Percentiles rank a stretch among this genome's conserved stretches.
phyloP scores from a whole-genome alignment of 1,140 invertebrate species.

The Drosophila sproati region DNA sequence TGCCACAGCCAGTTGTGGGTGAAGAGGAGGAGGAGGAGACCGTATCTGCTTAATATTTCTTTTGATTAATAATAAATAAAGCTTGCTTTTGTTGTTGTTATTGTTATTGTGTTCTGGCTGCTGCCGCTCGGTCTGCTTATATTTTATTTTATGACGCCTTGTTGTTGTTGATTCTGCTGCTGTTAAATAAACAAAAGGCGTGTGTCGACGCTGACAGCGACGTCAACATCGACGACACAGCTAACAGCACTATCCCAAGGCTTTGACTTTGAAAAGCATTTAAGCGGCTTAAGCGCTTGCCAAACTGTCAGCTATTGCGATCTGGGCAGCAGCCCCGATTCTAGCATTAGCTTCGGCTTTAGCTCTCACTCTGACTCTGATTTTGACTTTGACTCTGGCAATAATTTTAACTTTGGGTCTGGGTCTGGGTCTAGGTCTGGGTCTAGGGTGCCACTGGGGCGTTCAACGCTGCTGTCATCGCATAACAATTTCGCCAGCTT shows the following conservation, averaged over 20 bases:
- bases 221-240: conserved; percentile 9
- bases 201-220: conserved; percentile 51
- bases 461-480: conserved; percentile 72
- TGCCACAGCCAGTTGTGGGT: conserved; percentile 16
- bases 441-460: conserved; percentile 38
- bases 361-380: neutral
- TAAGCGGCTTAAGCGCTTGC: conserved; percentile 70
- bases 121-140: conserved; percentile 72
- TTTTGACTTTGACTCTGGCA: neutral
- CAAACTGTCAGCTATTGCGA: conserved; percentile 11
- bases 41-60: conserved; percentile 60
- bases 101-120: conserved; percentile 53
- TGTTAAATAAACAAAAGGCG: conserved; percentile 79
- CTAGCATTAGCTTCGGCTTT: neutral
- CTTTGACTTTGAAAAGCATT: conserved; percentile 78
- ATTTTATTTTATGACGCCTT: conserved; percentile 64
- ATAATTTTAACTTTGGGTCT: neutral
- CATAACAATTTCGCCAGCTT: conserved; percentile 77
- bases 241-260: conserved; percentile 47
- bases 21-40: neutral
- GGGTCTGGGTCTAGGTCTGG: neutral
- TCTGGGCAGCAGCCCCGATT: conserved; percentile 2
- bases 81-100: conserved; percentile 51
- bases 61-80: conserved; percentile 80
- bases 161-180: conserved; percentile 38